These are phyloP conservation scores for Euplagia quadripunctaria DNA, from an alignment of 2,888 invertebrate genomes.

Conservation along the genomic window DNA sequence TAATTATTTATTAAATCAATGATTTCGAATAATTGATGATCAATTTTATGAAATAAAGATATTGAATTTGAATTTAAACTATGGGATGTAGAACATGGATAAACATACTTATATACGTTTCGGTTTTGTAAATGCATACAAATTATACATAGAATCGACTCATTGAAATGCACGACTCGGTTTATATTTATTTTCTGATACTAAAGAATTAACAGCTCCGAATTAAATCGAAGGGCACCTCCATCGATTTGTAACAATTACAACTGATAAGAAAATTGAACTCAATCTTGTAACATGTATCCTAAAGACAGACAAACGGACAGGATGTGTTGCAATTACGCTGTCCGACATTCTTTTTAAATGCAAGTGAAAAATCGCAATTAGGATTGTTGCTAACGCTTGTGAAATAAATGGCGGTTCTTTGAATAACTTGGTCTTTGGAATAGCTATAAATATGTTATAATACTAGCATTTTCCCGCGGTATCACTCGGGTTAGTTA, in stretches of 20 bases:
- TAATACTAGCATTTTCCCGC: background rate
- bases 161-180: conserved; percentile 1
- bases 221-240: conserved; percentile 44
- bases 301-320: conserved; percentile 64
- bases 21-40: too few species aligned
- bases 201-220: conserved; percentile 53
- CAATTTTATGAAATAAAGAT: too few species aligned
- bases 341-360: conserved; percentile 69
- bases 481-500: background rate
- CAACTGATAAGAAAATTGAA: conserved; percentile 54
- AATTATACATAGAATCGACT: background rate
- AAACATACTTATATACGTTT: too few species aligned
- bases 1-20: too few species aligned
- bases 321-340: conserved; percentile 80
- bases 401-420: conserved; percentile 14
- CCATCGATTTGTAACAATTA: conserved; percentile 50
- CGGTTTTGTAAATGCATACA: too few species aligned
- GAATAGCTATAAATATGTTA: background rate
- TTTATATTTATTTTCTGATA: conserved; percentile 5
- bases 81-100: too few species aligned
- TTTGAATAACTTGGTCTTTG: conserved; percentile 12
- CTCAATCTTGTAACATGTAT: conserved; percentile 43
- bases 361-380: conserved; percentile 65
- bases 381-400: conserved; percentile 49
- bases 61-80: too few species aligned